Base-by-base conservation (phyloP, 2,797 vertebrate genomes). In the Anabacerthia variegaticeps region DNA sequence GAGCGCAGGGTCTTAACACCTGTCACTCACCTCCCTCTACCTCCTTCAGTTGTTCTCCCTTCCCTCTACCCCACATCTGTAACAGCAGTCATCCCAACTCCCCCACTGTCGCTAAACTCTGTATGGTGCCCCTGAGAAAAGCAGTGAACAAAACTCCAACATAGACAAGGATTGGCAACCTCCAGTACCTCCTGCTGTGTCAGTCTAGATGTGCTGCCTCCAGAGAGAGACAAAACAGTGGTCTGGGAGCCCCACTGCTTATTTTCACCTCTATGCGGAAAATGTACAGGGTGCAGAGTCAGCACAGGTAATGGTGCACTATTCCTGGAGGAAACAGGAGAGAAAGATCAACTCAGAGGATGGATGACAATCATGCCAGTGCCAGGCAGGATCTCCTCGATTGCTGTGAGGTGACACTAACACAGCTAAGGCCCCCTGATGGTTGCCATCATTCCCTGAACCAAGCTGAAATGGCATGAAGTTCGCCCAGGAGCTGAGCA, bases 301-400 rank as follows among this genome's bases (percentile, higher is more conserved):
- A 67, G 55, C 30, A 34, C 1, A 44, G 48, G 27, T 12, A 46
- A 39, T 0, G 0, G 43, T 11, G 55, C 0, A 0, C 24, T 14
- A 7, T 11, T 39, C 27, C 77, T 61, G 55, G 23, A 13, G 8
- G 32, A 41, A 54, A 27, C 26, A 66, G 63, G 28, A 66, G 37
- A 63, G 58, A 39, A 84, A 65, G 46, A n/a, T 4, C 49, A 63
- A 0, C 34, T 58, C 66, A 39, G 24, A 82, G 39, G 36, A 30
- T 0, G 3, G 30, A 56, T 26, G 20, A 67, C 16, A 46, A 2
- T 12, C 58, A 32, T 36, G 37, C n/a, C 0, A 0, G 46, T 39
- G 65, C 24, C 44, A 84, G 20, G 28, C 1, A 2, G 37, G 30
- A 74, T 36, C 66, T 89, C 58, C 56, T 88, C 46, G 12, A 39